Percentiles rank a stretch among this genome's conserved stretches.
phyloP scores from a whole-genome alignment of 2,797 vertebrate species.

The Apogon hyalosoma region DNA sequence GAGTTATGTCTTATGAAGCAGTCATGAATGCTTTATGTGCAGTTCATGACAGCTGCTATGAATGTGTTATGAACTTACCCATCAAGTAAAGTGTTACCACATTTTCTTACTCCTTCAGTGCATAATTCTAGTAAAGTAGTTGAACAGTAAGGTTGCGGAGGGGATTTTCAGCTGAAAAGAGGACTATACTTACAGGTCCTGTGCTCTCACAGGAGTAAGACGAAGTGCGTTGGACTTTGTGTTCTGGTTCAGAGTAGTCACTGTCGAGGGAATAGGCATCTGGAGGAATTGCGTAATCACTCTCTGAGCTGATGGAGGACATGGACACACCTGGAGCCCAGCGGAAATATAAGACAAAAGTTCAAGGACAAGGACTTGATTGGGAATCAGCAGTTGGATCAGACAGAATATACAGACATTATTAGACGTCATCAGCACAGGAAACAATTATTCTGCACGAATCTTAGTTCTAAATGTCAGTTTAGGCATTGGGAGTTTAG shows the following conservation, averaged over 20 bases:
- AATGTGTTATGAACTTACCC: too few species aligned
- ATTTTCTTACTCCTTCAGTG: too few species aligned
- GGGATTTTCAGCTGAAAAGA: neutral
- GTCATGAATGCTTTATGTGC: too few species aligned
- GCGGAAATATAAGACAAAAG: constrained; percentile 1
- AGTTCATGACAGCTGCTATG: too few species aligned
- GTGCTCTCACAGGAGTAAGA: constrained; percentile 90
- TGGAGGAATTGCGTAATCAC: constrained; percentile 96
- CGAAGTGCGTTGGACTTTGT: constrained; percentile 94
- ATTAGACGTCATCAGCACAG: neutral
- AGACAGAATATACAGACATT: constrained; percentile 12
- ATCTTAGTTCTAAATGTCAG: neutral
- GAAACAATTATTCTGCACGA: constrained; percentile 3
- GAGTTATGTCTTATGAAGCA: too few species aligned
- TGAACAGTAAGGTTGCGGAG: too few species aligned
- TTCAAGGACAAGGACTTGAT: neutral
- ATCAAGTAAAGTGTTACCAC: too few species aligned
- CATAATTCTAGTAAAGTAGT: neutral
- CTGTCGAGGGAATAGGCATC: constrained; percentile 94
- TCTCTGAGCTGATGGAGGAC: constrained; percentile 96
- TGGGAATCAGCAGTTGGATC: constrained; percentile 4
- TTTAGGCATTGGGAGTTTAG: neutral
- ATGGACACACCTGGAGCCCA: constrained; percentile 89
- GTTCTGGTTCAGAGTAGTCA: constrained; percentile 95
- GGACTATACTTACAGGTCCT: constrained; percentile 81